These are phyloP conservation scores for Cyclargus thomasi DNA, from an alignment of 1,140 invertebrate genomes.

Conservation along the genomic window DNA sequence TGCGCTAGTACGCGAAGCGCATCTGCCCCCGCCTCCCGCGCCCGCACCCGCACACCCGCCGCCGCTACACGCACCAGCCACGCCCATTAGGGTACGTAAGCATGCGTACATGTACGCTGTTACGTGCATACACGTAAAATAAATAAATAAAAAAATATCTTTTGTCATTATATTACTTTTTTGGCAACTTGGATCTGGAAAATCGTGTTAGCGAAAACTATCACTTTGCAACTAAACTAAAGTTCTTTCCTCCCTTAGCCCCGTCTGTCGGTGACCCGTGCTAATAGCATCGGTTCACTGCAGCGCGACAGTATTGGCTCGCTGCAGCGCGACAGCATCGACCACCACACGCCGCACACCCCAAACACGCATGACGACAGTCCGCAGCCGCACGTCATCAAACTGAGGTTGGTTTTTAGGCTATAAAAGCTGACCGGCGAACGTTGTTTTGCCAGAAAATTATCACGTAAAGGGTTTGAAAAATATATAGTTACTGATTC, in stretches of 20 bases:
- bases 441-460: no score
- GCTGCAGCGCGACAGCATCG: conserved; percentile 41
- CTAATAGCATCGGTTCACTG: conserved; percentile 34
- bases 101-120: background rate
- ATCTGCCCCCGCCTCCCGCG: conserved; percentile 70
- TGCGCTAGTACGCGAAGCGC: conserved; percentile 85
- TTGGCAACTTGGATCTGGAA: no score
- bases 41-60: conserved; percentile 64
- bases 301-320: conserved; percentile 37
- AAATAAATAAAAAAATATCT: background rate
- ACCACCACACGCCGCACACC: conserved; percentile 27
- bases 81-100: conserved; percentile 32
- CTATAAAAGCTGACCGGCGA: no score
- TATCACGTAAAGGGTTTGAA: no score
- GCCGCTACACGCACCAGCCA: conserved; percentile 78
- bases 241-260: conserved; percentile 37
- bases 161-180: no score
- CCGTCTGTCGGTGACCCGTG: conserved; percentile 44
- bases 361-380: conserved; percentile 33
- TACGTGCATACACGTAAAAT: background rate
- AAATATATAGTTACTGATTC: no score
- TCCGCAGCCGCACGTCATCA: conserved; percentile 45
- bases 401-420: conserved; percentile 38
- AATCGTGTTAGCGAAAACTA: no score
- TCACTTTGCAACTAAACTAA: no score